phyloP scores from a whole-genome alignment of 2,797 vertebrate genomes.

The Ateles fusciceps region DNA sequence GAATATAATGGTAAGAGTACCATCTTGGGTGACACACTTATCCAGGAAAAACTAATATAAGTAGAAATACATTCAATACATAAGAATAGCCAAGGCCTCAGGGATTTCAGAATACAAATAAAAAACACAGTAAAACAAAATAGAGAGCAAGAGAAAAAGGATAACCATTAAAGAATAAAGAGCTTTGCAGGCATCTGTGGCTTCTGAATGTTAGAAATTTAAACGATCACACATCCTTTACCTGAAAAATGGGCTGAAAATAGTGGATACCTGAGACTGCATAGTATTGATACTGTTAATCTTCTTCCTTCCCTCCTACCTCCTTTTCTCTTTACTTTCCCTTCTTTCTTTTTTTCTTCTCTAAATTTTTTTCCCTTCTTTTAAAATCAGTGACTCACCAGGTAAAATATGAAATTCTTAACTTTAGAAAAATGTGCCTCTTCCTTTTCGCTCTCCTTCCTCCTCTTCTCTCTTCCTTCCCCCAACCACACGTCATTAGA shows the following conservation, averaged over 20 bases:
- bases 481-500: not conserved
- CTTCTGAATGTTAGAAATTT: not conserved
- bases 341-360: not conserved
- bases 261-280: not conserved
- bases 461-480: not conserved
- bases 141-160: accelerated
- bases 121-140: not conserved
- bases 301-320: not conserved
- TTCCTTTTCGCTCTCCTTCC: not conserved
- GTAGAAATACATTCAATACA: not conserved
- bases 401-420: not conserved
- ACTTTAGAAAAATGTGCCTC: not conserved
- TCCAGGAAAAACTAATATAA: not conserved
- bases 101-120: not conserved
- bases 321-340: not conserved
- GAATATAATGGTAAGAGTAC: not conserved
- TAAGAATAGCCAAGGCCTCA: not conserved
- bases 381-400: not conserved
- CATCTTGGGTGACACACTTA: not conserved
- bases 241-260: not conserved
- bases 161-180: not conserved
- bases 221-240: not conserved
- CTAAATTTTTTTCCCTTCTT: not conserved
- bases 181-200: accelerated
- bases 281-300: not conserved